phyloP scores from a whole-genome alignment of 2,113 vertebrate genomes.

The Vireo altiloquus region DNA sequence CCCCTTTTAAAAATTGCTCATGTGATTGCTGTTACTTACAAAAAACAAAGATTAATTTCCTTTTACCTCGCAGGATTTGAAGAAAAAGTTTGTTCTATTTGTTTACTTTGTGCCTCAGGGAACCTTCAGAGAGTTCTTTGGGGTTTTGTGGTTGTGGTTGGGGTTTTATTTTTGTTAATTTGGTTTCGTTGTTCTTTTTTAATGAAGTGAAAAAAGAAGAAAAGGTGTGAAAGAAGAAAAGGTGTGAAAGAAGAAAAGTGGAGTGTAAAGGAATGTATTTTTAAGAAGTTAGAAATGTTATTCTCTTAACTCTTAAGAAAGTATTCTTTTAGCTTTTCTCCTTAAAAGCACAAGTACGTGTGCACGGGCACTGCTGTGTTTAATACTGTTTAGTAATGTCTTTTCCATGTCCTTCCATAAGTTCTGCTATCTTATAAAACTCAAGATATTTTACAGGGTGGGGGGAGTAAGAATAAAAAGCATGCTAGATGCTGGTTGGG shows the following conservation, averaged over 20 bases:
- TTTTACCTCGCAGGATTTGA: background rate
- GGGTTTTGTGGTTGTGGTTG: background rate
- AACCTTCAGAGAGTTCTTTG: background rate
- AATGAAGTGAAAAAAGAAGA: background rate
- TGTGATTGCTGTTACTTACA: background rate
- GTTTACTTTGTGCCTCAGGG: background rate
- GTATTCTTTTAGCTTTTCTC: background rate
- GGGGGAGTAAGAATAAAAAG: background rate
- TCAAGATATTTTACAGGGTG: background rate
- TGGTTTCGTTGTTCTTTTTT: background rate
- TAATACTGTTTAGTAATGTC: background rate
- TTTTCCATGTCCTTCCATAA: constrained; percentile 29
- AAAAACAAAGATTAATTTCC: background rate
- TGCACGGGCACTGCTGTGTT: background rate
- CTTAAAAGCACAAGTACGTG: background rate
- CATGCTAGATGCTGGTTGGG: background rate
- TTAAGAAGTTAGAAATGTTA: background rate
- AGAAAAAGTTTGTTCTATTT: background rate
- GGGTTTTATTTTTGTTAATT: background rate
- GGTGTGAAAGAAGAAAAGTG: background rate
- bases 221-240: background rate
- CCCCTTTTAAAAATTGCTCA: background rate
- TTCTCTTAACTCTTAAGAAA: background rate
- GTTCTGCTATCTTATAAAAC: constrained; percentile 31
- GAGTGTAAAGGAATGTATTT: background rate